phyloP scores from a whole-genome alignment of 2,797 vertebrate species.

The Nasua narica region DNA sequence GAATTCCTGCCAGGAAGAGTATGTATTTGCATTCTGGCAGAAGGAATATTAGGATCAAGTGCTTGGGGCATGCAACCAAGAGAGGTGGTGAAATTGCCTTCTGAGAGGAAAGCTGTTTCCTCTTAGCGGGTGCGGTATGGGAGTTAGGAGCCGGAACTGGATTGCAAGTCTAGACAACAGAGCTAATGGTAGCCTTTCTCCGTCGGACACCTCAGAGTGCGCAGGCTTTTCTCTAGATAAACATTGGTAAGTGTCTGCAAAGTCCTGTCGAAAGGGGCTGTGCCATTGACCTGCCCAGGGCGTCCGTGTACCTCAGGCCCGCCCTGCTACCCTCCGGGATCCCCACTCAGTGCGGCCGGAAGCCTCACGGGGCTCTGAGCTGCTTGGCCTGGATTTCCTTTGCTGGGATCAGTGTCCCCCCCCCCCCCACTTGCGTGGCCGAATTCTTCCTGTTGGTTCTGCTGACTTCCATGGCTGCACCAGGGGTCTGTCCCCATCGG shows the following conservation, averaged over 20 bases:
- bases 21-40: neutral
- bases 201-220: accelerated
- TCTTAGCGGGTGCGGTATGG: accelerated
- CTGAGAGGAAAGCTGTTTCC: neutral
- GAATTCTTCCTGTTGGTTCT: neutral
- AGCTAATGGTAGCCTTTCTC: neutral
- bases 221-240: neutral
- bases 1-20: neutral
- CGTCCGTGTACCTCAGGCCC: accelerated
- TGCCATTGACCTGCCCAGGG: neutral
- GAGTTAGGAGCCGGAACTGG: neutral
- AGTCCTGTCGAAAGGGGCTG: neutral
- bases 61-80: neutral
- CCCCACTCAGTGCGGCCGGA: neutral
- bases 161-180: neutral
- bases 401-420: neutral
- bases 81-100: neutral
- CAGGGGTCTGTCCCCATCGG: neutral
- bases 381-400: neutral
- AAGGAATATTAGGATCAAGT: neutral
- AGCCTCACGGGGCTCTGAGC: neutral
- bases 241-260: neutral
- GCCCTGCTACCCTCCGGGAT: neutral
- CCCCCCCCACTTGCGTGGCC: neutral
- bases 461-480: neutral